Conservation (phyloP, 2,113 vertebrate species). For the Trochalopteron elliotii region DNA sequence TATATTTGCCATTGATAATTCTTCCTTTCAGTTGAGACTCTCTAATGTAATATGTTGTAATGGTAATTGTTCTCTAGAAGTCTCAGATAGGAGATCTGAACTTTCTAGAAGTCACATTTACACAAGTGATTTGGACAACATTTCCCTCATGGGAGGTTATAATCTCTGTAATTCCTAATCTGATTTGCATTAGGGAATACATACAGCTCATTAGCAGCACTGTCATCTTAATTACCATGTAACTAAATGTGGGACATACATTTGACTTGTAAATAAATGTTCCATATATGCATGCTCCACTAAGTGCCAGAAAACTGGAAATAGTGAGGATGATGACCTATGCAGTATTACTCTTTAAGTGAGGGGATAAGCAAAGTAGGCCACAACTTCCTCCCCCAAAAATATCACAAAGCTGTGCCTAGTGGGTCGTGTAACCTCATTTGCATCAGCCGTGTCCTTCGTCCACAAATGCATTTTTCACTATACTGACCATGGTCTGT, state of each 20-base stretch:
- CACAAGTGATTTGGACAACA: not conserved
- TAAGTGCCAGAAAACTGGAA: not conserved
- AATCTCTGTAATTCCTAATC: not conserved
- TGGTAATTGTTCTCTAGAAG: not conserved
- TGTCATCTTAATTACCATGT: not conserved
- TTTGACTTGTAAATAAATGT: slow-evolving; percentile 24
- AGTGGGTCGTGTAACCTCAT: not conserved
- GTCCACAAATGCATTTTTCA: slow-evolving; percentile 10
- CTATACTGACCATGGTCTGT: not conserved
- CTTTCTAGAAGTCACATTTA: not conserved
- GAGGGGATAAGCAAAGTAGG: slow-evolving; percentile 4
- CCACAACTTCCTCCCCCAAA: slow-evolving; percentile 19
- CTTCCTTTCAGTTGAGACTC: not conserved
- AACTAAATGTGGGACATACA: not conserved
- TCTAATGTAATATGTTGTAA: not conserved
- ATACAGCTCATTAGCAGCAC: not conserved
- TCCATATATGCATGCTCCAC: not conserved
- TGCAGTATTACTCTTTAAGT: not conserved
- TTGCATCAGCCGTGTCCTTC: not conserved
- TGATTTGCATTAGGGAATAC: slow-evolving; percentile 6
- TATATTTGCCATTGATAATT: not conserved
- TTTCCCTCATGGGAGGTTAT: not conserved
- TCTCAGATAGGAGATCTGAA: not conserved
- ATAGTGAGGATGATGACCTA: not conserved
- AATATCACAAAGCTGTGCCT: slow-evolving; percentile 14